These are phyloP conservation scores for Gonocerus acuteangulatus DNA, from an alignment of 2,888 invertebrate genomes.

Conservation along the genomic window DNA sequence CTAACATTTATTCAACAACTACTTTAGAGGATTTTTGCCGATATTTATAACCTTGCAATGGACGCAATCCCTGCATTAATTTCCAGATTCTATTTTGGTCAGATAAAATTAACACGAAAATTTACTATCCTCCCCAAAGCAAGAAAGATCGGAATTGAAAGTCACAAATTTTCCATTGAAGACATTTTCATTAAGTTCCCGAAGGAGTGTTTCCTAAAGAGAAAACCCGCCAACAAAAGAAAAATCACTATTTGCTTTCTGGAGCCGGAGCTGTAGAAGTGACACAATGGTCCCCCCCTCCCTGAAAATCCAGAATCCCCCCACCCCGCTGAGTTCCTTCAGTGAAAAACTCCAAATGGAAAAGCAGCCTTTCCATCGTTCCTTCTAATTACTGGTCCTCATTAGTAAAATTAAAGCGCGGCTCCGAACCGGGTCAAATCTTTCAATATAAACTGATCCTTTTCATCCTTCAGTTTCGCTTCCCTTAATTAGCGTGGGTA, in stretches of 20 bases:
- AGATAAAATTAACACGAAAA: too few relatives aligned
- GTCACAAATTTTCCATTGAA: not conserved
- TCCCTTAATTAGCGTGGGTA: too few relatives aligned
- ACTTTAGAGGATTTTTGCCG: too few relatives aligned
- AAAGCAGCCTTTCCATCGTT: not conserved
- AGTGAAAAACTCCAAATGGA: slow-evolving; percentile 5
- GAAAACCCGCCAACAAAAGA: not conserved
- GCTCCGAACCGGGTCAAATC: not conserved
- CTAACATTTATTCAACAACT: too few relatives aligned
- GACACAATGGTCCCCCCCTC: not conserved
- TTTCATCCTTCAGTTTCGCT: not conserved
- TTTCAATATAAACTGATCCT: slow-evolving; percentile 1
- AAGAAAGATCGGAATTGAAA: too few relatives aligned
- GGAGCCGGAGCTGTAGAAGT: not conserved
- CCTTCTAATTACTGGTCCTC: slow-evolving; percentile 16
- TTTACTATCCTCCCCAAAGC: too few relatives aligned
- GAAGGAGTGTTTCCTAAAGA: not conserved
- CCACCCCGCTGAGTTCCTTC: not conserved
- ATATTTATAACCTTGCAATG: too few relatives aligned
- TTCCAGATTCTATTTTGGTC: too few relatives aligned
- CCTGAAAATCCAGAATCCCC: not conserved
- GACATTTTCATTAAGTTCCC: not conserved
- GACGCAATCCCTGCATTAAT: too few relatives aligned
- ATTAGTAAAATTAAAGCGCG: slow-evolving; percentile 19
- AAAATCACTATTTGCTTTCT: slow-evolving; percentile 1